A percentile compares a stretch with the other conserved stretches of the same genome.
Conservation (phyloP, 2,113 vertebrate species). For the Dicerorhinus sumatrensis region DNA sequence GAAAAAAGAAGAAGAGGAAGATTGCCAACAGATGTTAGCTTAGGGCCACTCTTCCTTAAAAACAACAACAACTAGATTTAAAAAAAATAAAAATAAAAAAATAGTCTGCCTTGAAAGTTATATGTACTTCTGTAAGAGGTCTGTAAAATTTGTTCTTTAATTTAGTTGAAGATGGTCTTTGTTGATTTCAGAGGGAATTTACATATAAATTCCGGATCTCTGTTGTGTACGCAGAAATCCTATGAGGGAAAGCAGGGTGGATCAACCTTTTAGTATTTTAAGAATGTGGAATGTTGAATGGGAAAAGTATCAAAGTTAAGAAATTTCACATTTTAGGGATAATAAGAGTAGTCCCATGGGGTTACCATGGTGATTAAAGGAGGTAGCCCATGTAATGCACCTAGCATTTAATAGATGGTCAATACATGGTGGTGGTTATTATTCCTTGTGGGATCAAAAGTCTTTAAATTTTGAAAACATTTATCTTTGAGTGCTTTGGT, state of each 20-base stretch:
- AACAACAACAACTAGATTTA: too few relatives aligned
- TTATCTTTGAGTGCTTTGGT: neutral
- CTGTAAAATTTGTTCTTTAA: neutral
- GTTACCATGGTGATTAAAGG: neutral
- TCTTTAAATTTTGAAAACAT: slow-evolving; percentile 25
- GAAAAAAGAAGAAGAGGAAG: too few relatives aligned
- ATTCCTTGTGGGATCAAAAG: neutral
- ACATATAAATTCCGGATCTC: slow-evolving; percentile 1
- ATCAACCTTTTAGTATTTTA: slow-evolving; percentile 46
- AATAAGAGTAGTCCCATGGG: neutral
- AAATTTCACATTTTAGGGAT: neutral
- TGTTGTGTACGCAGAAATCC: neutral
- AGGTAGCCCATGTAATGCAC: neutral
- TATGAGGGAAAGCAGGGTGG: neutral
- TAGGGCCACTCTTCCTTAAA: too few relatives aligned
- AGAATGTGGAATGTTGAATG: slow-evolving; percentile 44
- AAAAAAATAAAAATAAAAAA: too few relatives aligned
- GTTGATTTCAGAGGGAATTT: slow-evolving; percentile 31
- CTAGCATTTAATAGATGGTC: neutral
- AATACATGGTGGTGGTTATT: neutral
- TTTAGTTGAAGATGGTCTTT: slow-evolving; percentile 32
- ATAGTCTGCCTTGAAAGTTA: neutral
- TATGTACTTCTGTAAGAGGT: neutral
- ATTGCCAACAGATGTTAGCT: too few relatives aligned
- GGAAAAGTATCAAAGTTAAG: neutral